Base-by-base conservation (phyloP, 2,113 vertebrate genomes). In the Eretmochelys imbricata region DNA sequence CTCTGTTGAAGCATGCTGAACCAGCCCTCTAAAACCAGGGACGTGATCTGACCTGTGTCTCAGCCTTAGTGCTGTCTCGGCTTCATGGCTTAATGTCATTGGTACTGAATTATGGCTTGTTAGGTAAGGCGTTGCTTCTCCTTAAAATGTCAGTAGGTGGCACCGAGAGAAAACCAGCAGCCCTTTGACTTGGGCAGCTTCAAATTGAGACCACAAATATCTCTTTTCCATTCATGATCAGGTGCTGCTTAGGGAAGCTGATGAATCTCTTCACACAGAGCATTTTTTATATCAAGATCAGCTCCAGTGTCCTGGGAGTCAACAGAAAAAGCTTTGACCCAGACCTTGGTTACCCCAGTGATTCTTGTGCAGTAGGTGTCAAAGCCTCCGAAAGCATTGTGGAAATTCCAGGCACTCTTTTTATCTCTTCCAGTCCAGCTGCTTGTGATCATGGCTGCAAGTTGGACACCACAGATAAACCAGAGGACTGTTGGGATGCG, bases 41-140 rank as follows among this genome's bases (percentile, higher is more conserved):
- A 8, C 65, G 42, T 42, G 42, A 42, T 65, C 65, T 50, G 27
- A 54, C 12, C 0, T 69, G 1, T 82, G 1, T 1, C 35, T 0
- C 20, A 13, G 53, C 2, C 3, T 14, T 79, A 90, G 6, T 38
- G 17, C 5, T 92, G 2, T 82, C 14, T 31, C 55, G 6, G 2
- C 4, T 87, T 91, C 12, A 42, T 54, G 79, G 6, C 50, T 38
- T 90, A 6, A 80, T 83, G 48, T 4, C 82, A 12, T 46, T 16
- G 17, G 14, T 91, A 8, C 2, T 53, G 80, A 42, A 9, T 59
- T 38, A 2, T 50, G 12, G 8, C 29, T 65, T 19, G 20, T 38
- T 42, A 29, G 1, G 5, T 24, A 17, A 80, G 8, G 1, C 29
- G 25, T 20, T 1, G 3, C 7, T 29, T 50, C 62, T 83, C 82